Conservation (phyloP, 1,140 invertebrate species). For the Drosophila varians region DNA sequence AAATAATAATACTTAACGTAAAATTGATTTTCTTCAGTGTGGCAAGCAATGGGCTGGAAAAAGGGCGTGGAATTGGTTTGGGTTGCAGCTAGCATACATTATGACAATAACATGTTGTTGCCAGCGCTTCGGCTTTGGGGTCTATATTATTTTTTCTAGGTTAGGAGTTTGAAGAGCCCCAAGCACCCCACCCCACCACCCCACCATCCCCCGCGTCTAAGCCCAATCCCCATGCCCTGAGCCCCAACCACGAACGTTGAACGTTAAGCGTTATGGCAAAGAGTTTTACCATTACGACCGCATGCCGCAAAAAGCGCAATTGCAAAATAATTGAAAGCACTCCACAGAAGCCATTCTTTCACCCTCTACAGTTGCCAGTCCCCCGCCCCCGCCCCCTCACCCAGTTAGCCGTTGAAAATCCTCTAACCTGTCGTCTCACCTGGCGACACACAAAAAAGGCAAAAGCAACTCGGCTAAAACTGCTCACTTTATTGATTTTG, state of each 20-base stretch:
- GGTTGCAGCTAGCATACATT: constrained; percentile 38
- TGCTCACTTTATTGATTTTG: constrained; percentile 48
- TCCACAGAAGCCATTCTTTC: constrained; percentile 20
- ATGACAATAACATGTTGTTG: constrained; percentile 76
- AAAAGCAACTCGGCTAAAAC: constrained; percentile 4
- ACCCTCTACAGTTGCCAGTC: background rate
- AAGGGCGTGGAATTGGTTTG: background rate
- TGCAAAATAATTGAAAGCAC: constrained; percentile 59
- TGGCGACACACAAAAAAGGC: constrained; percentile 16
- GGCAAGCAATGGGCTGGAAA: constrained; percentile 7
- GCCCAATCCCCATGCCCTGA: background rate
- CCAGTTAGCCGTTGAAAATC: background rate
- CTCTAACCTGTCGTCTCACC: constrained; percentile 3
- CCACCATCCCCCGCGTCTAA: too few relatives aligned
- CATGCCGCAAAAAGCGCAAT: constrained; percentile 48
- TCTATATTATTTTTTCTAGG: constrained; percentile 51
- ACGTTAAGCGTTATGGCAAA: constrained; percentile 53
- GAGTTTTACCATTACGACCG: constrained; percentile 39
- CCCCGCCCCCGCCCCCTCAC: too few relatives aligned
- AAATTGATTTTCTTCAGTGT: constrained; percentile 1
- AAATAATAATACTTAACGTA: too few relatives aligned
- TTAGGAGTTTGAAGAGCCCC: constrained; percentile 24
- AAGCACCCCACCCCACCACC: background rate
- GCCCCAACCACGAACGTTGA: background rate
- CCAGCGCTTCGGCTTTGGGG: constrained; percentile 8